Conservation (phyloP, 2,888 invertebrate species). For the Thalpophila matura region DNA sequence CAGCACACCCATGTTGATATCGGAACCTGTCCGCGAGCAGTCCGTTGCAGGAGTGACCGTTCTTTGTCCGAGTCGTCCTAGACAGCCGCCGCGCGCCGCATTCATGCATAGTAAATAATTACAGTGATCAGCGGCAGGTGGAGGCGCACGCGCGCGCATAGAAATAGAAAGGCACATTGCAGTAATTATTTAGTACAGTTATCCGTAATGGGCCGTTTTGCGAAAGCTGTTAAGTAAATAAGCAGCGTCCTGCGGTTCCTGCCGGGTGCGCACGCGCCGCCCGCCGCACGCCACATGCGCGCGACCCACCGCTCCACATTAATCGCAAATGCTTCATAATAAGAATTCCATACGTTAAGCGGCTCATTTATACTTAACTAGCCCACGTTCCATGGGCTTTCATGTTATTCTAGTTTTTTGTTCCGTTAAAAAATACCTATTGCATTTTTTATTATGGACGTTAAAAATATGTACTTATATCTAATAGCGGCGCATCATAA, state of each 20-base stretch:
- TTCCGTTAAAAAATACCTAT: conserved; percentile 53
- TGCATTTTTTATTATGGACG: conserved; percentile 42
- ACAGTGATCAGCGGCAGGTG: conserved; percentile 90
- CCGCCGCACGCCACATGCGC: conserved; percentile 51
- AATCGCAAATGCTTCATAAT: conserved; percentile 73
- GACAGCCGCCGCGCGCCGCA: conserved; percentile 84
- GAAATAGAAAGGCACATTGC: conserved; percentile 91
- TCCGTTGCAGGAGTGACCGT: conserved; percentile 82
- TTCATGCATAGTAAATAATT: conserved; percentile 91
- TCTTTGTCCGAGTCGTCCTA: conserved; percentile 89
- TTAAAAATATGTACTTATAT: conserved; percentile 36
- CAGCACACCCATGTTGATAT: conserved; percentile 85
- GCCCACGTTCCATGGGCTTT: conserved; percentile 63
- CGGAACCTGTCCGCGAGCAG: conserved; percentile 82
- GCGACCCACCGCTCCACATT: conserved; percentile 57
- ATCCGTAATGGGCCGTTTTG: conserved; percentile 90
- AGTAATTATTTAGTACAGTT: conserved; percentile 91
- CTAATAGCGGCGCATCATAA: conserved; percentile 40
- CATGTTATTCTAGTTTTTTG: conserved; percentile 63
- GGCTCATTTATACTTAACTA: conserved; percentile 69
- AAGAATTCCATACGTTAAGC: conserved; percentile 76
- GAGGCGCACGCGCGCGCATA: conserved; percentile 87
- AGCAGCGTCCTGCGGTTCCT: conserved; percentile 86
- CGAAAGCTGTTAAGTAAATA: conserved; percentile 90
- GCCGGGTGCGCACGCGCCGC: conserved; percentile 78